Base-by-base conservation (phyloP, 2,888 invertebrate species). In the Callyntrura sp. region DNA sequence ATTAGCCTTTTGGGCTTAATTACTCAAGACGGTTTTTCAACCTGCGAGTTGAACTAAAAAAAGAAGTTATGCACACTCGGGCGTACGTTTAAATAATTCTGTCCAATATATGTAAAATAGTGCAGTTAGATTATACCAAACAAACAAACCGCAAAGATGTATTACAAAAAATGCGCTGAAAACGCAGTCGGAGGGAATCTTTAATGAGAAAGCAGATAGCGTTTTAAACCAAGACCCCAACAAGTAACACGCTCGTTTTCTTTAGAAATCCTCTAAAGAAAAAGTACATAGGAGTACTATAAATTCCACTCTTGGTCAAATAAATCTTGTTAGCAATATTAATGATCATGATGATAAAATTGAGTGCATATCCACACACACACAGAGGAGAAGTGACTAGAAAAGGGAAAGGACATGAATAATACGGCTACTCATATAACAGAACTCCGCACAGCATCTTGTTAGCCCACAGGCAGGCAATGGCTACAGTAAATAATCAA, bases 401-500 rank as follows among this genome's bases (percentile, higher is more conserved):
- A 79, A 12, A 6, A 73, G 48, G 51, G 11, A 57, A 51, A 43
- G 81, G 81, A 62, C 81, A 81, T 12, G 14, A 62, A 60, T 57
- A 81, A 60, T 62, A 62, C 28, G 45, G n/a, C 45, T 20, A 57
- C 78, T 78, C 35, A 25, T 35, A 35, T 55, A 55, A 48, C 23
- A 62, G 60, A 60, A 11, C 79, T 25, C 14, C 25, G 79, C 78
- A 51, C 51, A 82, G 20, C 55, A 86, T 86, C 83, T 86, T 83
- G 90, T 90, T 86, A 86, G 78, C 68, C 87, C 84, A 87, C n/a
- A 83, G 87, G 90, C 87, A 51, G 83, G 79, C 85, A 73, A 62
- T 83, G 62, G 86, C 79, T 86, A 86, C 90, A 90, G 90, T 90
- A 90, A 90, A 90, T 90, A 90, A 90, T 90, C 87, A 90, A 87